A percentile compares a stretch with the other conserved stretches of the same genome.
These are phyloP conservation scores for Chauna torquata DNA, from an alignment of 2,113 vertebrate species.

Conservation along the genomic window DNA sequence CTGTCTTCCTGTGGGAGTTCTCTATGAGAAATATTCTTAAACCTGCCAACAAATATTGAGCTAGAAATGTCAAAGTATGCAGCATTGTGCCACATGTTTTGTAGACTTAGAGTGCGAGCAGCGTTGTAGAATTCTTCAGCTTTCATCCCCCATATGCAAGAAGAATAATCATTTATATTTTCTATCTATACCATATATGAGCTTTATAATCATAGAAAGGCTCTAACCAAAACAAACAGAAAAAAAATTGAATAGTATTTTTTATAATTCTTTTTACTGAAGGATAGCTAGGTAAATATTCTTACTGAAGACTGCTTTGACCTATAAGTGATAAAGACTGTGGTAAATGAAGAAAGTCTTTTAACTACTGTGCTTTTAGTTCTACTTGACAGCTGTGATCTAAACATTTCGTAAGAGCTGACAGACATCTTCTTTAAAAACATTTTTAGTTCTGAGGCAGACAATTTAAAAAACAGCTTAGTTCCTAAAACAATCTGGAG, in stretches of 20 bases:
- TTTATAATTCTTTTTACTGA: not conserved
- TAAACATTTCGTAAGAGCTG: slow-evolving; percentile 47
- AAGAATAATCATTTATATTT: not conserved
- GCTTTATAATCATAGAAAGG: not conserved
- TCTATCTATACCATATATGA: not conserved
- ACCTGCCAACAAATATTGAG: not conserved
- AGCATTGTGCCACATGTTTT: not conserved
- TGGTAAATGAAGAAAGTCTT: slow-evolving; percentile 30
- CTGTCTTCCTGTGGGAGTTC: not conserved
- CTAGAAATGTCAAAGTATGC: not conserved
- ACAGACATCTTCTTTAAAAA: slow-evolving; percentile 1
- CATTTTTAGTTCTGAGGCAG: slow-evolving; percentile 26
- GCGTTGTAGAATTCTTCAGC: not conserved
- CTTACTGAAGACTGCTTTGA: slow-evolving; percentile 24
- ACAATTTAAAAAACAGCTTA: slow-evolving; percentile 7
- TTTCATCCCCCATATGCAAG: not conserved
- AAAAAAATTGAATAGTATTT: not conserved
- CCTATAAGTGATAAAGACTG: slow-evolving; percentile 18
- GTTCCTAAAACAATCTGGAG: not conserved
- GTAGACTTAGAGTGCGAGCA: not conserved
- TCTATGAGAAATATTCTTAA: not conserved
- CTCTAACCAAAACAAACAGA: not conserved
- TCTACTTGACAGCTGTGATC: slow-evolving; percentile 43
- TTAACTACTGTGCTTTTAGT: slow-evolving; percentile 44
- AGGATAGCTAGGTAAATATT: not conserved